These are phyloP conservation scores for Heliconius sara DNA, from an alignment of 2,888 invertebrate species.

Conservation along the genomic window DNA sequence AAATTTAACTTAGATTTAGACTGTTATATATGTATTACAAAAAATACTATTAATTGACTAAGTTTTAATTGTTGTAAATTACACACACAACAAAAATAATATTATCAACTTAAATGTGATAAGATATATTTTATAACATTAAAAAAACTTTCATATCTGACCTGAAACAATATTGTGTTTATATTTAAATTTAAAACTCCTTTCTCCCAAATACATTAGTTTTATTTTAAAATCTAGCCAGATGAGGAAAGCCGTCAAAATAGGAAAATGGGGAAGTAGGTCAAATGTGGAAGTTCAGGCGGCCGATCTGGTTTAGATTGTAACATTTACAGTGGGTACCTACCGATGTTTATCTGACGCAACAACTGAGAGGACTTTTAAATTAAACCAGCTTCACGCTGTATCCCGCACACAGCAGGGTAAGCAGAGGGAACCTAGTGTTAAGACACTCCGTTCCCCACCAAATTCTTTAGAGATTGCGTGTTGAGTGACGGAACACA, in stretches of 20 bases:
- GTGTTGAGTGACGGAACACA: no score
- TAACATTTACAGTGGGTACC: constrained; percentile 25
- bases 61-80: not conserved
- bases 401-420: no score
- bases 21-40: not conserved
- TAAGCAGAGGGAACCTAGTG: no score
- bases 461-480: no score
- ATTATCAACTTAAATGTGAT: not conserved
- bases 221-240: constrained; percentile 16
- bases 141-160: not conserved
- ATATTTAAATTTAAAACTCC: not conserved
- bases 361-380: not conserved
- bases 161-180: not conserved
- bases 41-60: not conserved
- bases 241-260: constrained; percentile 7
- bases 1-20: not conserved
- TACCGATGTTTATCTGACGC: constrained; percentile 10
- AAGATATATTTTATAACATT: not conserved
- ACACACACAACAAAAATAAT: not conserved
- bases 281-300: constrained; percentile 37
- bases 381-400: no score
- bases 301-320: constrained; percentile 33
- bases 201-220: not conserved
- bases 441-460: no score
- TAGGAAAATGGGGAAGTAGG: constrained; percentile 38